Base-by-base conservation (phyloP, 2,797 vertebrate species). In the Platalea minor region DNA sequence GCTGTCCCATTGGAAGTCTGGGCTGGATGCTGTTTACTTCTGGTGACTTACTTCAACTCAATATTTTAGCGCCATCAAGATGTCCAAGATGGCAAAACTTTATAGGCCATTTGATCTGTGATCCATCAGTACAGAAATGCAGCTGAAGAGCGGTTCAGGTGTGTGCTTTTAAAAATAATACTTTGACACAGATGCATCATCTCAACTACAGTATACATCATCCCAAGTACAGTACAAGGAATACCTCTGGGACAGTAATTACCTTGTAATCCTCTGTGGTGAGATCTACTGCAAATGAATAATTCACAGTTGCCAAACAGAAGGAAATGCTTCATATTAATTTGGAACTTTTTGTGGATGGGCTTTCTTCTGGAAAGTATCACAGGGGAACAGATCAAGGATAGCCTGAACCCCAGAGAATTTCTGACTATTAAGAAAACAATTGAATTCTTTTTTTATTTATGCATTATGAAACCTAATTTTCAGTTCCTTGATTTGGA, bases 351-450 rank as follows among this genome's bases (percentile, higher is more conserved):
- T 18, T 23, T 74, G 76, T 88, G 80, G 73, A 61, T 88, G 43
- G 65, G 20, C 25, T 93, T 97, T 93, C 65, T 93, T 89, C 77
- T 92, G 67, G 46, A 75, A 75, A 50, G 56, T 54, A 69, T 67
- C 67, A 87, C 29, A 63, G 76, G 85, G 85, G 64, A 93, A 17
- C 41, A 72, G 76, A 81, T 78, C 60, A 84, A 84, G 68, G 21
- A 50, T 75, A 86, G 63, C 11, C 59, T 92, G 46, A 60, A 78
- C 85, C 65, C 60, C 50, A 88, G 57, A 88, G 65, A 86, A 73
- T 90, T 81, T 86, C 65, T 94, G n/a, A 51, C 45, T 88, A 23
- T 86, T 84, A 65, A 88, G 53, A 84, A 57, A 91, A 86, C n/a
- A 88, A 75, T 53, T 14, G 35, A 60, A 11, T 39, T 87, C 0